phyloP scores from a whole-genome alignment of 2,888 invertebrate species.

The Leistus spinibarbis region DNA sequence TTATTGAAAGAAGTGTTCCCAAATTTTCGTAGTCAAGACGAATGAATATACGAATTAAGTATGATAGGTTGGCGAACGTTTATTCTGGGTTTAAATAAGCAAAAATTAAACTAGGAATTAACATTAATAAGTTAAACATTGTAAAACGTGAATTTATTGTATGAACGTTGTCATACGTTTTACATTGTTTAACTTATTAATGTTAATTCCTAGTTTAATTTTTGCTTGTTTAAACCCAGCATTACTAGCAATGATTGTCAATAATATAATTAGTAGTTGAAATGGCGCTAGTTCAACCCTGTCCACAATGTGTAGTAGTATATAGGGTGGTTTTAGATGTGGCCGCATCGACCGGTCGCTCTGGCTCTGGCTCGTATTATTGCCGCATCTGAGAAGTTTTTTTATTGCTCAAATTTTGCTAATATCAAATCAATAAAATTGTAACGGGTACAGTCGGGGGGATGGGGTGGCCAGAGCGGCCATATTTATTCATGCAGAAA shows the following conservation, averaged over 20 bases:
- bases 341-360: not conserved
- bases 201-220: no score
- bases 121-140: no score
- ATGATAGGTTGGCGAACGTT: no score
- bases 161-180: no score
- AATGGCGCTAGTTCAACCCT: not conserved
- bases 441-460: not conserved
- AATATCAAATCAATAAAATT: constrained; percentile 51
- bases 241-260: not conserved
- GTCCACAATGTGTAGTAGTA: not conserved
- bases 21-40: no score
- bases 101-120: no score
- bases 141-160: no score
- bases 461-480: constrained; percentile 13
- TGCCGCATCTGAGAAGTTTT: constrained; percentile 46
- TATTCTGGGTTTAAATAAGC: no score
- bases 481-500: constrained; percentile 38
- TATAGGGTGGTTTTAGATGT: constrained; percentile 2
- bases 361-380: constrained; percentile 15
- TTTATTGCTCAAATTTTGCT: constrained; percentile 61
- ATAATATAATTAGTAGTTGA: not conserved
- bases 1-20: no score
- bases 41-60: no score
- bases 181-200: no score
- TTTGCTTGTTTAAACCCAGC: no score